Evolutionary conservation across 1,140 invertebrate species (phyloP).

Genomic region (Akabosia matsudoensis): DNA sequence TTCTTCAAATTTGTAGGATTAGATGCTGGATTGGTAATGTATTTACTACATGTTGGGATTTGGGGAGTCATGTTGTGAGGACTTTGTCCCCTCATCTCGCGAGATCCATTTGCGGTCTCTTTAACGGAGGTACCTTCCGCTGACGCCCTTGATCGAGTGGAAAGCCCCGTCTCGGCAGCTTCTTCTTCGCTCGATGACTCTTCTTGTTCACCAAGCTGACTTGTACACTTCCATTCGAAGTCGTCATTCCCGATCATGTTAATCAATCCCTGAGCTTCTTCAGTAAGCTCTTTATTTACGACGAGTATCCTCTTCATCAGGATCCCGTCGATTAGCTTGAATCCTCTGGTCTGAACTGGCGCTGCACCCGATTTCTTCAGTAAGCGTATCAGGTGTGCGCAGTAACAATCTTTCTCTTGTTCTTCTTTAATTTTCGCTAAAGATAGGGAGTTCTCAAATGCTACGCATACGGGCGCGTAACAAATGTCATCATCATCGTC

Average conservation of each 20-base stretch:
- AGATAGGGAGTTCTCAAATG: neutral
- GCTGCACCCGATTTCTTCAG: neutral
- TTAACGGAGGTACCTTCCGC: conserved; percentile 1
- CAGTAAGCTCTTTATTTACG: neutral
- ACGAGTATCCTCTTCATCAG: neutral
- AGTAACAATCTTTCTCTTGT: neutral
- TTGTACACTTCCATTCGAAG: neutral
- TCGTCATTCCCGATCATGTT: neutral
- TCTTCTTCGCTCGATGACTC: neutral
- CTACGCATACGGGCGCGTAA: neutral
- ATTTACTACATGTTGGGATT: neutral
- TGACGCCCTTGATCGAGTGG: neutral
- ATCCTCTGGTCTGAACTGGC: neutral
- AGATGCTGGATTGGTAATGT: neutral
- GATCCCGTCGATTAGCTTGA: neutral
- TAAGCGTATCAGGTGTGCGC: neutral
- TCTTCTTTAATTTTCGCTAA: neutral
- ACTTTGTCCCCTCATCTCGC: neutral
- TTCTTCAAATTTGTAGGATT: neutral
- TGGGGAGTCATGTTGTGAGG: neutral
- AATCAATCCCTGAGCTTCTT: neutral
- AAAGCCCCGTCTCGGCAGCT: neutral
- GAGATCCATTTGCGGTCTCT: neutral
- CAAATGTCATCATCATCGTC: neutral
- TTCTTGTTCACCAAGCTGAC: neutral